These are phyloP conservation scores for Centropus bengalensis DNA, from an alignment of 2,113 vertebrate genomes.

Conservation along the genomic window DNA sequence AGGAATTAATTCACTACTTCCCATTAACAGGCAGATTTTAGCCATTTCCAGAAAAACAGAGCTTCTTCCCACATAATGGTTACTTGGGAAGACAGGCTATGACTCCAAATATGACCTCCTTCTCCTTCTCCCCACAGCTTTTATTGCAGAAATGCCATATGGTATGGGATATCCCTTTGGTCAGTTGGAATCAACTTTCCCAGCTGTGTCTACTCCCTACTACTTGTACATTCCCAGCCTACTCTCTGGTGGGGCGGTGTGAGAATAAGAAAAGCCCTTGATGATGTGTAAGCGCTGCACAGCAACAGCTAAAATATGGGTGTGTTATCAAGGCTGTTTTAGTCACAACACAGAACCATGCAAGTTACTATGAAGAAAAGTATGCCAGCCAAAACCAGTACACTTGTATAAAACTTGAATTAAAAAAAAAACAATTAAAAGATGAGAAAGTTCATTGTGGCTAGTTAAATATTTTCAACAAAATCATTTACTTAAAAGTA, in stretches of 20 bases:
- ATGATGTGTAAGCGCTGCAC: neutral
- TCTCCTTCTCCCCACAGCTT: neutral
- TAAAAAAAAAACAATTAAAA: neutral
- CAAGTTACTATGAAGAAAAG: neutral
- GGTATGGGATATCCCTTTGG: no score
- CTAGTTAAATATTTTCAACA: neutral
- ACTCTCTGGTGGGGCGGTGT: accelerated
- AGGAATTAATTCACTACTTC: neutral
- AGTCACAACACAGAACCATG: neutral
- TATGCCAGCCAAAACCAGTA: neutral
- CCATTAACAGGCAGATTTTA: neutral
- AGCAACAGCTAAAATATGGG: neutral
- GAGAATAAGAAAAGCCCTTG: neutral
- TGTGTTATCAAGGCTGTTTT: neutral
- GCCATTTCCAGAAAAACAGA: neutral
- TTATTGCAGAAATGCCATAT: neutral
- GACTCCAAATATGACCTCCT: neutral
- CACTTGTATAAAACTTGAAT: neutral
- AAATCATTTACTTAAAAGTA: neutral
- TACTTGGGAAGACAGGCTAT: neutral
- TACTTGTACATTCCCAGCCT: neutral
- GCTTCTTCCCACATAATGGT: accelerated
- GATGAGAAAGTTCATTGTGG: neutral
- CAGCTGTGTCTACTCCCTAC: neutral
- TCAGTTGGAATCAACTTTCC: neutral